These are phyloP conservation scores for Zelleria hepariella DNA, from an alignment of 2,888 invertebrate genomes.

Conservation along the genomic window DNA sequence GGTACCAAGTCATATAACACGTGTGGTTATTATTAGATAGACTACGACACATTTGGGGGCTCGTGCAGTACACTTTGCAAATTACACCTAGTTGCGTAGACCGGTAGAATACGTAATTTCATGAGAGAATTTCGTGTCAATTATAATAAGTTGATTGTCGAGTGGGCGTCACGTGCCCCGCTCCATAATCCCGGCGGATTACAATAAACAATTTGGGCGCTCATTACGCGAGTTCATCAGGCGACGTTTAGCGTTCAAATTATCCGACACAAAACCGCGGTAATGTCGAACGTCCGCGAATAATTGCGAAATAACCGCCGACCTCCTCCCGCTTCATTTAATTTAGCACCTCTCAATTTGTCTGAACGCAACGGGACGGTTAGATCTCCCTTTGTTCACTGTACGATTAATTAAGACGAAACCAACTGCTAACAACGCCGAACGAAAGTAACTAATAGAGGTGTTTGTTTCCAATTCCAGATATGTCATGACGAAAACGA, in stretches of 20 bases:
- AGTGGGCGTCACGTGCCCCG: slow-evolving; percentile 49
- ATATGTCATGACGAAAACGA: slow-evolving; percentile 30
- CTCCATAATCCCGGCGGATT: slow-evolving; percentile 56
- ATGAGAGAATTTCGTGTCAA: slow-evolving; percentile 30
- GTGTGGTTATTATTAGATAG: neutral
- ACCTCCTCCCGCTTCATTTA: slow-evolving; percentile 52
- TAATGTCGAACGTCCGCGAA: slow-evolving; percentile 61
- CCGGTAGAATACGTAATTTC: slow-evolving; percentile 5
- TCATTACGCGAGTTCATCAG: slow-evolving; percentile 63
- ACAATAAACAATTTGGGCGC: slow-evolving; percentile 65
- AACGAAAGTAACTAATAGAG: neutral
- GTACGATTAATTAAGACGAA: neutral
- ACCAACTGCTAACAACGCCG: neutral
- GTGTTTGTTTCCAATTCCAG: slow-evolving; percentile 31
- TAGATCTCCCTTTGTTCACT: neutral
- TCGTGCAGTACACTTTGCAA: neutral
- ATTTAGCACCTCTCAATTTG: slow-evolving; percentile 55
- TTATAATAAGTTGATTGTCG: slow-evolving; percentile 56
- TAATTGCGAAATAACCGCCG: slow-evolving; percentile 65
- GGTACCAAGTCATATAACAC: neutral
- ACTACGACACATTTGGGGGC: neutral
- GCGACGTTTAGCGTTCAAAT: slow-evolving; percentile 50
- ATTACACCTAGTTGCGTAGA: neutral
- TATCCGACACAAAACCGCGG: slow-evolving; percentile 56
- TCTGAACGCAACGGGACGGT: slow-evolving; percentile 6